Evolutionary conservation across 1,140 invertebrate species (phyloP), one percentile per base, ranked within the genome.

Genomic region (Microplitis mediator): DNA sequence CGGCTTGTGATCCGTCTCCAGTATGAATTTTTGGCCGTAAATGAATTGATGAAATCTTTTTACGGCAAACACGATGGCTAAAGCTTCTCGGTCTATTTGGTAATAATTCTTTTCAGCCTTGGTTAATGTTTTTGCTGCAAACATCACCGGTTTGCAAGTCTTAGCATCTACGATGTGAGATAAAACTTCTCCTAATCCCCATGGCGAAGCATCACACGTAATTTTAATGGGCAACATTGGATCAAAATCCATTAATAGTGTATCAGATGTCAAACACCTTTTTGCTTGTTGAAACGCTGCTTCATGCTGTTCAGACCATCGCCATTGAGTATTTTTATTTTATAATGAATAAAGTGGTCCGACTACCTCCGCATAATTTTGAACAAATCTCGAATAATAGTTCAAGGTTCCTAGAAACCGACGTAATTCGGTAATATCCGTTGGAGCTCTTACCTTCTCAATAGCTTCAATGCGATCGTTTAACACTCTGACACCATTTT

Each of bases 201-300:
- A 16, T 0, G 72, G 36, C 14, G 76, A 77, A 14, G 74, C 76
- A 67, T 77, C 76, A 60, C 76, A 77, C 3, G 50, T 72, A 4
- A 82, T 35, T 14, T 58, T 73, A 16, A 79, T 23, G 51, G 75
- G 72, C 35, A 74, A 39, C 32, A 68, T 45, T 4, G 67, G 66
- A 50, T 81, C 69, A 62, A 56, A 81, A 72, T 79, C 75, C 23
- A n/a, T n/a, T n/a, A n/a, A n/a, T n/a, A n/a, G n/a, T 32, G 60
- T 23, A 13, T 34, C n/a, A 5, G 68, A 69, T 58, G 52, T 72
- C 58, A 66, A 63, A 23, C 23, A 23, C 23, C 23, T 23, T 23
- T 23, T 23, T 23, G 23, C 23, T 1, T 2, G 23, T 23, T 23
- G 23, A 23, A 23, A 23, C 23, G 23, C 23, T 23, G 23, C 23